Conservation (phyloP, 2,888 invertebrate species). For the Notodonta dromedarius region DNA sequence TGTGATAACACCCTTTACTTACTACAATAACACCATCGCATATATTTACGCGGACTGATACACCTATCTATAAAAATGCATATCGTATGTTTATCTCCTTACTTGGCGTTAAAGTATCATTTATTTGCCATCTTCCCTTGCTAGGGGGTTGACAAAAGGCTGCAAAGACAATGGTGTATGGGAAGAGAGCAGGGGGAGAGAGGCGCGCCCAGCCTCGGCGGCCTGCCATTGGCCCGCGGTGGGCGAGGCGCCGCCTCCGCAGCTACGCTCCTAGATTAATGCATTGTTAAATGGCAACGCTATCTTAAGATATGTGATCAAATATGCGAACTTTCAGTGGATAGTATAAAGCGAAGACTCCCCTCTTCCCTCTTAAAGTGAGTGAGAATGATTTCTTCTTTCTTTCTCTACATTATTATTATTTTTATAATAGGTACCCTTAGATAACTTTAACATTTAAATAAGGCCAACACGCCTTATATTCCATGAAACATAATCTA, state of each 20-base stretch:
- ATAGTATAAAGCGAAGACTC: slow-evolving; percentile 28
- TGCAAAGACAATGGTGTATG: slow-evolving; percentile 44
- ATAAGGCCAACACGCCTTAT: too few species aligned
- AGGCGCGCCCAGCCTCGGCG: slow-evolving; percentile 13
- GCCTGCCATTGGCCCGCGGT: slow-evolving; percentile 48
- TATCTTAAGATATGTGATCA: slow-evolving; percentile 44
- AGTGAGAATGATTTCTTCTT: too few species aligned
- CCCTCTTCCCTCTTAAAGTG: too few species aligned
- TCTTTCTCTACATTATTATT: too few species aligned
- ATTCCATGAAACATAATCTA: background rate
- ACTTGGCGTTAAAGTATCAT: background rate
- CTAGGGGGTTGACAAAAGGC: slow-evolving; percentile 18
- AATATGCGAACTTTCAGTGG: slow-evolving; percentile 39
- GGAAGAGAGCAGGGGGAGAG: slow-evolving; percentile 34
- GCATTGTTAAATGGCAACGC: slow-evolving; percentile 38
- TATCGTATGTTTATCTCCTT: too few species aligned
- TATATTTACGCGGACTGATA: too few species aligned
- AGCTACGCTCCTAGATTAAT: slow-evolving; percentile 51
- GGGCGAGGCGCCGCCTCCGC: slow-evolving; percentile 56
- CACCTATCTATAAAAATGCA: too few species aligned
- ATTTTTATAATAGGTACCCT: too few species aligned
- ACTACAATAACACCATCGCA: too few species aligned
- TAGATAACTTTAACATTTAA: too few species aligned
- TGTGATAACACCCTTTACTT: too few species aligned
- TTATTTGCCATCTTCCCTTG: background rate